These are phyloP conservation scores for Sphinx pinastri DNA, from an alignment of 2,888 invertebrate species.

Conservation along the genomic window DNA sequence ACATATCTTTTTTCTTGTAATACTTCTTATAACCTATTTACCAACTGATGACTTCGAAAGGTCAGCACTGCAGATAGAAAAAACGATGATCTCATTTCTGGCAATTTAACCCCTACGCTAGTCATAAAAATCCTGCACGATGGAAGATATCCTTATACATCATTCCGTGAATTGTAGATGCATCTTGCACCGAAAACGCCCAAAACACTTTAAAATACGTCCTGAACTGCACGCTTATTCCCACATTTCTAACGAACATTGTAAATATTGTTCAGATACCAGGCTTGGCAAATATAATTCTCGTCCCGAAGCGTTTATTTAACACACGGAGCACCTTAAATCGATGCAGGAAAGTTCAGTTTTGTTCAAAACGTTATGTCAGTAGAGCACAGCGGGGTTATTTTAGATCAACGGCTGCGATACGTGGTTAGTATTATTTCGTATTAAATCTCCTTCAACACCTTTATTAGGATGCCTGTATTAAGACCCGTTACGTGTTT, in stretches of 20 bases:
- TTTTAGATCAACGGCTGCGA: slow-evolving; percentile 47
- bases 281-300: slow-evolving; percentile 26
- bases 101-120: slow-evolving; percentile 16
- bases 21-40: too few relatives aligned
- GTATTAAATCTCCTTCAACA: slow-evolving; percentile 52
- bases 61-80: not conserved
- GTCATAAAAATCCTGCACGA: slow-evolving; percentile 4
- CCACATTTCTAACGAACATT: slow-evolving; percentile 22
- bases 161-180: slow-evolving; percentile 4
- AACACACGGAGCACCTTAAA: slow-evolving; percentile 11
- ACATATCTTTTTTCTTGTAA: too few relatives aligned
- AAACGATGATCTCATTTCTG: not conserved
- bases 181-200: slow-evolving; percentile 11
- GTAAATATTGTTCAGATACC: slow-evolving; percentile 31
- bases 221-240: slow-evolving; percentile 8
- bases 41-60: too few relatives aligned
- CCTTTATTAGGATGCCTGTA: slow-evolving; percentile 48
- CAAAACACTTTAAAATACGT: not conserved
- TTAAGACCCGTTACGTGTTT: slow-evolving; percentile 26
- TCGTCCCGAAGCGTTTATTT: slow-evolving; percentile 22
- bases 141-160: slow-evolving; percentile 21
- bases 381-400: slow-evolving; percentile 13
- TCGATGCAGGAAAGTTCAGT: slow-evolving; percentile 16
- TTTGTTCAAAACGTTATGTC: not conserved
- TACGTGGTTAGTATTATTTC: slow-evolving; percentile 43